A percentile compares a stretch with the other conserved stretches of the same genome.
These are phyloP conservation scores for Scatophagus argus DNA, from an alignment of 2,113 vertebrate genomes.

Conservation along the genomic window DNA sequence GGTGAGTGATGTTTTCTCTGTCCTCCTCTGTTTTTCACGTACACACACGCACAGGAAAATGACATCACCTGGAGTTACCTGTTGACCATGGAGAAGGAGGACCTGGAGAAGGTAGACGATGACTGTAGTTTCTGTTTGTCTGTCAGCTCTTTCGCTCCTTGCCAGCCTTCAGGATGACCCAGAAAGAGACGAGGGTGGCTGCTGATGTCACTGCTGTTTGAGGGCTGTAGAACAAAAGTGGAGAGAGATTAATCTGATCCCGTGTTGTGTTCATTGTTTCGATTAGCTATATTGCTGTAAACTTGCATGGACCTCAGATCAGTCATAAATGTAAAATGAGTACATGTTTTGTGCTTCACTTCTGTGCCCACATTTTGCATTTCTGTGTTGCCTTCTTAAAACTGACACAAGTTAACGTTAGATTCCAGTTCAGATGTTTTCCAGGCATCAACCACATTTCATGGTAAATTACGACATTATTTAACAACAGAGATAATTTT, in stretches of 20 bases:
- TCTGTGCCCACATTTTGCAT: not conserved
- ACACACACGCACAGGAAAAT: slow-evolving; percentile 82
- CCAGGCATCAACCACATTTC: not conserved
- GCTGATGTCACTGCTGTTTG: not conserved
- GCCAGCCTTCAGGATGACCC: slow-evolving; percentile 23
- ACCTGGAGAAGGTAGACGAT: slow-evolving; percentile 88
- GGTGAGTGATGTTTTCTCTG: slow-evolving; percentile 26
- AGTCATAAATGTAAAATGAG: not conserved
- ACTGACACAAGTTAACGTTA: not conserved
- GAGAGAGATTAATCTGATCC: not conserved
- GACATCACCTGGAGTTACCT: slow-evolving; percentile 89
- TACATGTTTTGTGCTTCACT: not conserved
- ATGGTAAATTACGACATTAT: not conserved
- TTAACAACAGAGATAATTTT: too few relatives aligned
- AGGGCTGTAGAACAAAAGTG: not conserved
- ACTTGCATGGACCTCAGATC: not conserved
- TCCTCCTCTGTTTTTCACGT: not conserved
- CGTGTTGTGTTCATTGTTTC: not conserved
- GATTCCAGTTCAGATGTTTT: not conserved
- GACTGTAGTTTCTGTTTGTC: slow-evolving; percentile 35
- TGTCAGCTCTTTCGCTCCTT: slow-evolving; percentile 19
- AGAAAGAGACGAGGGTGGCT: slow-evolving; percentile 25
- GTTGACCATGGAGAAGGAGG: slow-evolving; percentile 89
- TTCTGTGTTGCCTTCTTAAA: not conserved
- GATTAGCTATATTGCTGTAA: not conserved